Evolutionary conservation across 2,888 invertebrate species (phyloP).

Genomic region (Phania funesta): DNA sequence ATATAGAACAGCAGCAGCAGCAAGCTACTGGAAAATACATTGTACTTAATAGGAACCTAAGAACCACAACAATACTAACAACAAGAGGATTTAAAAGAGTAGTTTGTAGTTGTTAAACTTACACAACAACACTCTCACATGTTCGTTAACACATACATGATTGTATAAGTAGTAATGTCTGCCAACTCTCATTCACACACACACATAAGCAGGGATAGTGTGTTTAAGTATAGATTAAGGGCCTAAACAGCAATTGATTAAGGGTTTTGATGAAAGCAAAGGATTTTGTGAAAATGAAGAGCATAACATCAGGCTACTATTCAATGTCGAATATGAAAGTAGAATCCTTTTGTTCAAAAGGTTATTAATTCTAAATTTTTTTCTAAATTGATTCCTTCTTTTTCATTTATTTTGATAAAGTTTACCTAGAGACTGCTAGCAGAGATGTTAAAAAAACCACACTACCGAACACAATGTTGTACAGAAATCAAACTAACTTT

Average conservation of each 20-base stretch:
- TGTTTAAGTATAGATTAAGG: slow-evolving; percentile 40
- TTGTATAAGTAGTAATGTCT: not conserved
- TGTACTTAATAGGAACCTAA: slow-evolving; percentile 44
- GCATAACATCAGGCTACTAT: not conserved
- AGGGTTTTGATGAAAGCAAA: slow-evolving; percentile 49
- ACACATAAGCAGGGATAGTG: not conserved
- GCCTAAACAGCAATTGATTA: slow-evolving; percentile 56
- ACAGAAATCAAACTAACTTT: not conserved
- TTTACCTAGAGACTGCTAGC: not conserved
- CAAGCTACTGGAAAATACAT: slow-evolving; percentile 39
- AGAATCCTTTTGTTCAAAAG: slow-evolving; percentile 22
- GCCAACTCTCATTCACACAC: not conserved
- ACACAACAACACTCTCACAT: not conserved
- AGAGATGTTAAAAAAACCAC: not conserved
- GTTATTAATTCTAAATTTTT: slow-evolving; percentile 10
- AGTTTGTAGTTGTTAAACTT: not conserved
- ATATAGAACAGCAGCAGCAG: slow-evolving; percentile 11
- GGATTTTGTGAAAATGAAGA: slow-evolving; percentile 42
- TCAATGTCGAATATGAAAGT: slow-evolving; percentile 10
- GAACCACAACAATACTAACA: slow-evolving; percentile 34
- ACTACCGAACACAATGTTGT: not conserved
- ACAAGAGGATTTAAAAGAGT: slow-evolving; percentile 11
- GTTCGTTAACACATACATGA: not conserved
- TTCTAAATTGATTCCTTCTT: not conserved
- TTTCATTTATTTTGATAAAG: slow-evolving; percentile 3